Base-by-base conservation (phyloP, 1,140 invertebrate species). In the Littorina saxatilis region DNA sequence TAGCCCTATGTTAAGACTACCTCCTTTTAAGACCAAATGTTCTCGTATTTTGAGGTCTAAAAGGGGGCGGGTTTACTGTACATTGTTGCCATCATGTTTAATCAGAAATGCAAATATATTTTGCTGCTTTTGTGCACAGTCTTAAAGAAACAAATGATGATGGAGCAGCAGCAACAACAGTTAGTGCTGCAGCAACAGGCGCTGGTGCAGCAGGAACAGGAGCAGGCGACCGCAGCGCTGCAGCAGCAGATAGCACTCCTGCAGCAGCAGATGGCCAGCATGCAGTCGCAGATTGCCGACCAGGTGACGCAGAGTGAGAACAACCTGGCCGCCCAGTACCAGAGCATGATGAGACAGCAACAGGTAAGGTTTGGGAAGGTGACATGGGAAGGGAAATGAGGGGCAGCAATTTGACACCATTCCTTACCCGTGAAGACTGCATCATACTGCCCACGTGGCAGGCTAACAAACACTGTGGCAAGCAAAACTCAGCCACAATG, bases 241-340 rank as follows among this genome's bases (percentile, higher is more conserved):
- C 83, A 82, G 61, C 86, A 87, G 74, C 87, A 89, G 79, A 88
- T 88, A 32, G 55, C 82, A 13, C 55, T 79, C 91, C 92, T 94
- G 78, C 92, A 94, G 50, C 92, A 94, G 76, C 97, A 98, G 91
- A 96, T 98, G 88, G 94, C 95, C 84, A 94, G 95, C 52, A 88
- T 91, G 76, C 88, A 88, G 63, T 61, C 85, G 13, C 77, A 86
- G 74, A 87, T 98, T 79, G 95, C 96, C 87, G 97, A 99, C 88
- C 97, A 99, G 93, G 97, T 99, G 72, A 95, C 95, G 86, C 97
- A 99, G 92, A 98, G 97, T 87, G 98, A 99, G 93, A 95, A 96
- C 88, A 99, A 99, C 94, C 93, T 99, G 79, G 95, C 96, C 85
- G 98, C 97, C 61, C 98, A 99, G 91, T 97, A 99, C 92, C 95